phyloP scores from a whole-genome alignment of 1,140 invertebrate species.

The Drosophila saltans region DNA sequence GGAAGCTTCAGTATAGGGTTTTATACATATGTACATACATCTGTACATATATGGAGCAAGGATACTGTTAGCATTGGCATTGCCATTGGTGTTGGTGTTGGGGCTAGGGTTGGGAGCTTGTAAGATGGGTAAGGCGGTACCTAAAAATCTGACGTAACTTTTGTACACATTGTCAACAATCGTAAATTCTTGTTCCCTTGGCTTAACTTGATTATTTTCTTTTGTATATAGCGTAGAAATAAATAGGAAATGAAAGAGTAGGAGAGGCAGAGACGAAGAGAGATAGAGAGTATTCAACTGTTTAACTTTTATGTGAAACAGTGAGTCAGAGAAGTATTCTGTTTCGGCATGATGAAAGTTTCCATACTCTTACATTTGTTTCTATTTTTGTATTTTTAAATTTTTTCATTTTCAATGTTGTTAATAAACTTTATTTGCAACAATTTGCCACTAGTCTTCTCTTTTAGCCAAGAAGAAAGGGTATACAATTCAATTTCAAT shows the following conservation, averaged over 20 bases:
- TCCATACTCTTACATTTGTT: no score
- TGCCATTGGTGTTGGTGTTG: no score
- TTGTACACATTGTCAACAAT: constrained; percentile 72
- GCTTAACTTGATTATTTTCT: constrained; percentile 62
- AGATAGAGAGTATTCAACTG: neutral
- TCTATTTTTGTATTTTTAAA: no score
- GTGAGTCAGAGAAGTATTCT: neutral
- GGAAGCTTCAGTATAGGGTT: constrained; percentile 11
- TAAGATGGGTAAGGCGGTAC: constrained; percentile 3
- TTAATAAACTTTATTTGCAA: no score
- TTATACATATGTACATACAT: no score
- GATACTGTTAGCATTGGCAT: no score
- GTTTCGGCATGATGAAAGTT: neutral
- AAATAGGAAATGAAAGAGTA: neutral
- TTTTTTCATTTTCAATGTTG: no score
- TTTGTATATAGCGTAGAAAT: neutral
- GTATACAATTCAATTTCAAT: neutral
- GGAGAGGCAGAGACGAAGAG: neutral
- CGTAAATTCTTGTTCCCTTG: constrained; percentile 55
- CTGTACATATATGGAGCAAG: no score
- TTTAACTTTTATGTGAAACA: neutral
- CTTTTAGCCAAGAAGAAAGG: neutral
- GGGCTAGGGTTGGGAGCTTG: no score
- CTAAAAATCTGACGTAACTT: constrained; percentile 76
- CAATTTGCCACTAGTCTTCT: no score